A percentile compares a stretch with the other conserved stretches of the same genome.
Evolutionary conservation across 2,113 vertebrate species (phyloP).

Genomic region (Stictonetta naevosa): DNA sequence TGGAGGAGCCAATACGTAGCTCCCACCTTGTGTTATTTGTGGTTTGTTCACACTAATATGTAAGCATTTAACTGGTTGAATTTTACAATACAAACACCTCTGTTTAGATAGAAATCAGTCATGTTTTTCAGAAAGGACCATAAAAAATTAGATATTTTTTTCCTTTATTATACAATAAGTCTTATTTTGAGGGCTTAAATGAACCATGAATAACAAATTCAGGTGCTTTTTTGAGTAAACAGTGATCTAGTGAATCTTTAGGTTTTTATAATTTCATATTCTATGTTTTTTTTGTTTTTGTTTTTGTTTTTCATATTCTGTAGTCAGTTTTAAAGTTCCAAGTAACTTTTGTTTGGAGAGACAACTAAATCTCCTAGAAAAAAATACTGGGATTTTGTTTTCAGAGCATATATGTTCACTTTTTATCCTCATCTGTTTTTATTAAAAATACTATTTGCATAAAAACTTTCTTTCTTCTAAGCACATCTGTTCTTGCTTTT

Average conservation of each 20-base stretch:
- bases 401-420: slow-evolving; percentile 22
- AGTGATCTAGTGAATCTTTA: neutral
- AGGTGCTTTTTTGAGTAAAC: neutral
- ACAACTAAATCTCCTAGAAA: neutral
- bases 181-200: neutral
- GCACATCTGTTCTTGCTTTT: slow-evolving; percentile 67
- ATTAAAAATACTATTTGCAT: slow-evolving; percentile 67
- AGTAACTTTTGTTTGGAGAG: neutral
- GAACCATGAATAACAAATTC: neutral
- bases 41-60: neutral
- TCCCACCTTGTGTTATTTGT: neutral
- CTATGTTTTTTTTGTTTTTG: neutral
- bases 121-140: neutral
- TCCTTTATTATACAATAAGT: neutral
- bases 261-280: neutral
- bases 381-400: neutral
- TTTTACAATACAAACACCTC: neutral
- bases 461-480: slow-evolving; percentile 36
- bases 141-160: neutral
- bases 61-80: neutral
- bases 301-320: neutral
- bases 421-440: slow-evolving; percentile 32
- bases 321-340: slow-evolving; percentile 23
- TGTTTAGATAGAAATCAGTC: neutral
- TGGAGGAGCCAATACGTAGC: neutral